A percentile compares a stretch with the other conserved stretches of the same genome.
Conservation (phyloP, 2,113 vertebrate genomes). For the Sebastes fasciatus region DNA sequence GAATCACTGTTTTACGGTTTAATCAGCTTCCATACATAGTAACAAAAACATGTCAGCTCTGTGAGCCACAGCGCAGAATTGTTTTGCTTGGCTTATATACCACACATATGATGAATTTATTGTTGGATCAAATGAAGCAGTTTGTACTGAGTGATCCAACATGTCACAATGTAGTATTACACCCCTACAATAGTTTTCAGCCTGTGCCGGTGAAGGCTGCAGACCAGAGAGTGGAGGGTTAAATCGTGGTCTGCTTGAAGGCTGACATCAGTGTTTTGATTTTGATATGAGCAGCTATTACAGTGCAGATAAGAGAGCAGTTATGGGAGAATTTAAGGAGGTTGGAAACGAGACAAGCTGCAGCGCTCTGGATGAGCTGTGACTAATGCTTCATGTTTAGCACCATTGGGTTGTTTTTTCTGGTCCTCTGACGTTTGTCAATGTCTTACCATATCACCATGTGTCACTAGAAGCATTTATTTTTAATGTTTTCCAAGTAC, state of each 20-base stretch:
- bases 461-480: background rate
- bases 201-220: background rate
- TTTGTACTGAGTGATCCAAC: no score
- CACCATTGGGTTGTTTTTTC: background rate
- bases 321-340: background rate
- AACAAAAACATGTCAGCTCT: background rate
- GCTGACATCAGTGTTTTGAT: constrained; percentile 39
- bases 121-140: no score
- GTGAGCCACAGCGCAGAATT: background rate
- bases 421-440: background rate
- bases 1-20: background rate
- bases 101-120: background rate
- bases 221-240: background rate
- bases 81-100: background rate
- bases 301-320: constrained; percentile 23
- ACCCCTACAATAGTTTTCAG: no score
- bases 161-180: no score
- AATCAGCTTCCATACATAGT: background rate
- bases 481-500: no score
- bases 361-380: background rate
- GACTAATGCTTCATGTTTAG: background rate
- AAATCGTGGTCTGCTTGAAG: background rate
- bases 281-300: constrained; percentile 6
- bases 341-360: background rate
- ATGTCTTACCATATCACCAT: background rate